These are phyloP conservation scores for Mimachlamys varia DNA, from an alignment of 2,888 invertebrate species.

Conservation along the genomic window DNA sequence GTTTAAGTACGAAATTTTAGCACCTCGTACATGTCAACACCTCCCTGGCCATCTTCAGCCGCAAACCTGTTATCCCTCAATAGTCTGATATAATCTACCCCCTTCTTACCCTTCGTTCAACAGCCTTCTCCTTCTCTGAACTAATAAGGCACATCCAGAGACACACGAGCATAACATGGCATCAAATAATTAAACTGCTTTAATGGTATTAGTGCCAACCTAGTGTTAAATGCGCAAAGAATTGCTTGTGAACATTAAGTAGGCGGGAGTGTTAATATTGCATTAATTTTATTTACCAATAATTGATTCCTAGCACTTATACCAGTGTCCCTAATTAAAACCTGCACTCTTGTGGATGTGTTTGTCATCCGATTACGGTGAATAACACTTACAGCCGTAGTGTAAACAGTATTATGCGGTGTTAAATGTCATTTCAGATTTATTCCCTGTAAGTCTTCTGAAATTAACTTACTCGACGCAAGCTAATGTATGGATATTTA, in stretches of 20 bases:
- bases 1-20: too few relatives aligned
- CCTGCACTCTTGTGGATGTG: not conserved
- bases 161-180: too few relatives aligned
- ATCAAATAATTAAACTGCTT: not conserved
- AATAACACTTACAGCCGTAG: not conserved
- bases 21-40: too few relatives aligned
- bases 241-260: too few relatives aligned
- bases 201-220: not conserved
- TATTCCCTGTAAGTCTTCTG: not conserved
- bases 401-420: not conserved
- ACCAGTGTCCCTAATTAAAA: not conserved
- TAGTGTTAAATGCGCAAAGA: not conserved
- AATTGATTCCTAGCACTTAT: not conserved
- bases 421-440: constrained; percentile 11
- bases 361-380: not conserved
- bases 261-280: not conserved
- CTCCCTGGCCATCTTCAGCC: too few relatives aligned
- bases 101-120: too few relatives aligned
- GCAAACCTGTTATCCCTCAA: too few relatives aligned
- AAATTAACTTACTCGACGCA: not conserved
- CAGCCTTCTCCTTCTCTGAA: too few relatives aligned
- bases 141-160: too few relatives aligned
- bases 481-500: not conserved
- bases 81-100: too few relatives aligned
- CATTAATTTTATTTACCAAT: not conserved